These are phyloP conservation scores for Heterotilapia buettikoferi DNA, from an alignment of 2,113 vertebrate species.

Conservation along the genomic window DNA sequence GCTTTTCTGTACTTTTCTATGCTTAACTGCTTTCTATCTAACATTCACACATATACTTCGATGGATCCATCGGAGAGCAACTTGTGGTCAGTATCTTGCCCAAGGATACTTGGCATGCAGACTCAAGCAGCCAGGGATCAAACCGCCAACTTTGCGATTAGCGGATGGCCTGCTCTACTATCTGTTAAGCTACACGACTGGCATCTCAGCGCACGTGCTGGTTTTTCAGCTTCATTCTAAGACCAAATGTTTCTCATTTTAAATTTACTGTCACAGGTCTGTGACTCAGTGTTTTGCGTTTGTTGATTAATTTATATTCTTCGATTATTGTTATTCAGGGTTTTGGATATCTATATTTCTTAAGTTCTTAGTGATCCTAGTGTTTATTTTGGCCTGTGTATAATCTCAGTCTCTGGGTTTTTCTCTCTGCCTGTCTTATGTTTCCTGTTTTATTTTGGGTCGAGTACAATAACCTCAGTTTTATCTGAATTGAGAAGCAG, in stretches of 20 bases:
- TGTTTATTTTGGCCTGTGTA: neutral
- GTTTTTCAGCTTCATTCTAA: neutral
- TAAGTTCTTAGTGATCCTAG: neutral
- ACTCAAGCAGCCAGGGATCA: neutral
- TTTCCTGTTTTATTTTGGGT: neutral
- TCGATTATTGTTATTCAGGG: neutral
- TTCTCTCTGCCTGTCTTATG: neutral
- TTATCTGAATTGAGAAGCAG: neutral
- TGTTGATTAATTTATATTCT: neutral
- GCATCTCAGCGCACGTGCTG: neutral
- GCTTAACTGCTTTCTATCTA: neutral
- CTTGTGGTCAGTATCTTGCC: neutral
- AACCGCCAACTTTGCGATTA: neutral
- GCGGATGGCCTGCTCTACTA: neutral
- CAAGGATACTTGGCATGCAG: neutral
- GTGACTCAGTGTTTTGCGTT: neutral
- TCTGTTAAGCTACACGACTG: neutral
- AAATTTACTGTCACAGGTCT: neutral
- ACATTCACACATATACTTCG: neutral
- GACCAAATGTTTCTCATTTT: neutral
- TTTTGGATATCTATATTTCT: neutral
- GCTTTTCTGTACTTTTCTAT: neutral
- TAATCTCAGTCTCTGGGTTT: neutral
- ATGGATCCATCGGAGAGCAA: neutral
- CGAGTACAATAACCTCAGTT: fast-evolving